Conservation (phyloP, 2,797 vertebrate genomes). For the Spinus pinus region DNA sequence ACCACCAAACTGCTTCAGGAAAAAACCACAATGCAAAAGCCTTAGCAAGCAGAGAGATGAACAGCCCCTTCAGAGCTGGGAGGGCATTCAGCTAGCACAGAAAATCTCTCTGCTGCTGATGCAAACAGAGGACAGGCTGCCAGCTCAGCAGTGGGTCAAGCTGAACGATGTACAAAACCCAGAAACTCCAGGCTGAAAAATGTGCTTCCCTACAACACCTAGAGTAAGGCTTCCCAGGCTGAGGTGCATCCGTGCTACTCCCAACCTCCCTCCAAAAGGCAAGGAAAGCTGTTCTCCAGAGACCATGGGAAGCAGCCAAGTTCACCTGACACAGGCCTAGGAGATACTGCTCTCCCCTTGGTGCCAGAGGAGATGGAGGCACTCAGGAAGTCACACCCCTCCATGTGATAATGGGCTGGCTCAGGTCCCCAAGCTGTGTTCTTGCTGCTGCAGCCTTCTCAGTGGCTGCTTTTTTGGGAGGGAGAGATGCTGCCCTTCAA, state of each 20-base stretch:
- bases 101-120: not conserved
- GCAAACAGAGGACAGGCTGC: not conserved
- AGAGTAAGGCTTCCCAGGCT: not conserved
- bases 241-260: not conserved
- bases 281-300: not conserved
- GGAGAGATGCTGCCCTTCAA: not conserved
- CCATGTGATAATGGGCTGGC: rapidly evolving
- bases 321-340: not conserved
- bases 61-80: not conserved
- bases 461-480: rapidly evolving
- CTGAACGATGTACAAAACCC: not conserved
- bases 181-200: not conserved
- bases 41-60: not conserved
- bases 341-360: not conserved
- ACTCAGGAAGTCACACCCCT: not conserved
- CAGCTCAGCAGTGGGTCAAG: not conserved
- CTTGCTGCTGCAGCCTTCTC: not conserved
- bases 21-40: not conserved
- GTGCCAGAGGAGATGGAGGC: not conserved
- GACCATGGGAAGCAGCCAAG: not conserved
- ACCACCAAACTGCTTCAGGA: not conserved
- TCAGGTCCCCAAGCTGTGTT: not conserved
- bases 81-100: not conserved
- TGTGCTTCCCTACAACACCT: rapidly evolving
- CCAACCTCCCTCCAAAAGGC: not conserved